phyloP scores from a whole-genome alignment of 2,113 vertebrate species.

The Zootoca vivipara region DNA sequence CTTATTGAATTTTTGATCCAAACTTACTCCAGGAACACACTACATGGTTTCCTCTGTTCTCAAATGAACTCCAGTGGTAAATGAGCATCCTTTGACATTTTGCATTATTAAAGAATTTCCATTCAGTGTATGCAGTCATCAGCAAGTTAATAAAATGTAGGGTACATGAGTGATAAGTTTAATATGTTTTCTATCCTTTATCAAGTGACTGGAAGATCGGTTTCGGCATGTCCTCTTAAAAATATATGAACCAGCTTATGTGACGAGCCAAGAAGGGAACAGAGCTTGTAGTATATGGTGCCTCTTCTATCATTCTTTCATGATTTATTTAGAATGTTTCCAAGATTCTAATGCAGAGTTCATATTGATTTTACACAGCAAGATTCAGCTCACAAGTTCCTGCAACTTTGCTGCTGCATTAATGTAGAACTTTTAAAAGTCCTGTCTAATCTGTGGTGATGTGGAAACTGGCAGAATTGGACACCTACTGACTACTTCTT shows the following conservation, averaged over 20 bases:
- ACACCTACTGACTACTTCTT: not conserved
- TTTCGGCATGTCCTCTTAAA: constrained; percentile 60
- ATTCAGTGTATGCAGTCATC: constrained; percentile 17
- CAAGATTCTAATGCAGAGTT: constrained; percentile 43
- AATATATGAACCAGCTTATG: constrained; percentile 65
- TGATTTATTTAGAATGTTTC: constrained; percentile 76
- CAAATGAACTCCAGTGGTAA: not conserved
- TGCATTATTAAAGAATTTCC: constrained; percentile 49
- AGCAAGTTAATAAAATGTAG: constrained; percentile 14
- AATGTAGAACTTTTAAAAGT: constrained; percentile 18
- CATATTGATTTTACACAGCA: constrained; percentile 59
- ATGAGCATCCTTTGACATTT: constrained; percentile 31
- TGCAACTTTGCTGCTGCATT: constrained; percentile 9
- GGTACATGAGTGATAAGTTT: not conserved
- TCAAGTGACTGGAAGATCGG: constrained; percentile 22
- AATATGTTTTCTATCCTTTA: not conserved
- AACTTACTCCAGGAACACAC: constrained; percentile 6
- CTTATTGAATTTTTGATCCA: not conserved
- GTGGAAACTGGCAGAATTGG: not conserved
- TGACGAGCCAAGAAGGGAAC: constrained; percentile 30
- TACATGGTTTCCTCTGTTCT: constrained; percentile 14
- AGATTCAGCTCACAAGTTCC: constrained; percentile 45
- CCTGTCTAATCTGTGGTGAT: not conserved
- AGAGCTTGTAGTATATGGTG: not conserved
- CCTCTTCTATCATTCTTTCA: constrained; percentile 52